Evolutionary conservation across 2,797 vertebrate genomes (phyloP), one percentile per base, ranked within the genome.

Genomic region (Myotis daubentonii): DNA sequence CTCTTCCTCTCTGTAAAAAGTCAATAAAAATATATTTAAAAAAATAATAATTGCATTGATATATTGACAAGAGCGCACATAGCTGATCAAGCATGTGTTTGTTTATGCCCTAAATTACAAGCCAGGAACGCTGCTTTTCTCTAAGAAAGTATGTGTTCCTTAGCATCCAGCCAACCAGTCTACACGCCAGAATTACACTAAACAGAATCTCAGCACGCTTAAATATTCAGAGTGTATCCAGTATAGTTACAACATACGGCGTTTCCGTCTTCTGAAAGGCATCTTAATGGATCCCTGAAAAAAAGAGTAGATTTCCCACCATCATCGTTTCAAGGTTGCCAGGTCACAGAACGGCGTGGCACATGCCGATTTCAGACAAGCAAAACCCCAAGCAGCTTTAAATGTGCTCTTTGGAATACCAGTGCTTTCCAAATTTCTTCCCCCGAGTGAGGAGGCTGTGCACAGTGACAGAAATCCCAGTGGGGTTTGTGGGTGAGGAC

Each of bases 101-200:
- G 12, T 87, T 60, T 80, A 60, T n/a, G 78, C 28, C 33, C 71
- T 71, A 76, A 28, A 41, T 91, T 89, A 6, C 78, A 92, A 91
- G 75, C 47, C 51, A 76, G 20, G 17, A 51, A 49, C 65, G 70
- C 53, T 76, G 41, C 75, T 91, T n/a, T 86, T 53, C 83, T 72
- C 53, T 83, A 76, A 66, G 38, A 94, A 91, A 93, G 16, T 9
- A 25, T 57, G 12, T 70, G 28, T 91, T 91, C 53, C 79, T 85
- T 84, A 30, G 38, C 30, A 44, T 13, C 4, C 38, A 55, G 41
- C 30, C 78, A 53, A 38, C 49, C 66, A 75, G 10, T 20, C 44
- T 38, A 30, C 19, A 19, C 8, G 87, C 22, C 62, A 87, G 80
- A 83, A 79, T 83, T 62, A 82, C 36, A 51, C 1, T 19, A 17